A percentile compares a stretch with the other conserved stretches of the same genome.
These are phyloP conservation scores for Zaprionus tsacasi DNA, from an alignment of 1,140 invertebrate genomes.

Conservation along the genomic window DNA sequence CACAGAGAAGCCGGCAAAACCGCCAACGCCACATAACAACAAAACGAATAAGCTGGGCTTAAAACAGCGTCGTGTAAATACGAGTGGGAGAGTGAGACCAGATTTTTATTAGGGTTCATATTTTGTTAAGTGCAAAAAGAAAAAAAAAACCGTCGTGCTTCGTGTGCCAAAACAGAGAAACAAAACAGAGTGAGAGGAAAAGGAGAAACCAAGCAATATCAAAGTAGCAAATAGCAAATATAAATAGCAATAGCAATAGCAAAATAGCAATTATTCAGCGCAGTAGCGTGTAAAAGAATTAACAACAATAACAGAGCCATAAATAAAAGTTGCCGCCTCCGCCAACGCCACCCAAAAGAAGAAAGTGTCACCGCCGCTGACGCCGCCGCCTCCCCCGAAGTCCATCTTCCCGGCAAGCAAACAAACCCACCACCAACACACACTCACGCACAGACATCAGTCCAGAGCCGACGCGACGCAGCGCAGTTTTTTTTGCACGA, in stretches of 20 bases:
- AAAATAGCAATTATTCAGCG: constrained; percentile 49
- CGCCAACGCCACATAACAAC: constrained; percentile 12
- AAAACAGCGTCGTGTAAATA: constrained; percentile 43
- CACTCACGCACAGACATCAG: constrained; percentile 20
- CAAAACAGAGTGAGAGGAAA: constrained; percentile 16
- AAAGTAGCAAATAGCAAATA: constrained; percentile 16
- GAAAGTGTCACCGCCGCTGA: constrained; percentile 47
- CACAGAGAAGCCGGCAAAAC: constrained; percentile 40
- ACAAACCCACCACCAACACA: constrained; percentile 58
- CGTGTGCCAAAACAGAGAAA: constrained; percentile 46
- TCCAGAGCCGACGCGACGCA: constrained; percentile 38
- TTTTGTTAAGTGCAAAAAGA: constrained; percentile 52
- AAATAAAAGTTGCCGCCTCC: constrained; percentile 48
- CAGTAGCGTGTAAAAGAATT: constrained; percentile 52
- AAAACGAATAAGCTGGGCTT: constrained; percentile 38
- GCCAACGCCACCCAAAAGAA: constrained; percentile 54
- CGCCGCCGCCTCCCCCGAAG: constrained; percentile 7
- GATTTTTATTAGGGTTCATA: constrained; percentile 37
- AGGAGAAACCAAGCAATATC: constrained; percentile 27
- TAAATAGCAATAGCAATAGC: constrained; percentile 23
- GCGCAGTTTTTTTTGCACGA: constrained; percentile 43
- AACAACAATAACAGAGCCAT: constrained; percentile 46
- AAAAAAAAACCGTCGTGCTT: constrained; percentile 35
- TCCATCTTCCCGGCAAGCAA: constrained; percentile 43
- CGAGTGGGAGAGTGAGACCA: constrained; percentile 43